Percentiles rank a stretch among this genome's conserved stretches.
These are phyloP conservation scores for Parnassius glacialis DNA, from an alignment of 2,888 invertebrate species.

Conservation along the genomic window DNA sequence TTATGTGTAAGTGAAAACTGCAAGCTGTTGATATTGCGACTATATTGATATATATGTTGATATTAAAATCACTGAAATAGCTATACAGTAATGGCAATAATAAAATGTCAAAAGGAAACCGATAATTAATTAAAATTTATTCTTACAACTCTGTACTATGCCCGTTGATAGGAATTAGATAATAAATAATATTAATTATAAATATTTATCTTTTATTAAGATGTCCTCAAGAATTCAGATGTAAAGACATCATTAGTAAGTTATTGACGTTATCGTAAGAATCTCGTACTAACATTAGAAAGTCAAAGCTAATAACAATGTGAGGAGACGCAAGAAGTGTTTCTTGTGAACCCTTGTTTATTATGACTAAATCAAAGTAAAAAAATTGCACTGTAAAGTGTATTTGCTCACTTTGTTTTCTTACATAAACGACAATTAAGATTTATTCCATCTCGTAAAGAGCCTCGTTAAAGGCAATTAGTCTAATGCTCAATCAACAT, in stretches of 20 bases:
- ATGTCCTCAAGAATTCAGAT: neutral
- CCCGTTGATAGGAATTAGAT: constrained; percentile 77
- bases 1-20: constrained; percentile 36
- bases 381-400: too few species aligned
- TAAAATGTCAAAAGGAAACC: constrained; percentile 54
- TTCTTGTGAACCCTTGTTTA: too few species aligned
- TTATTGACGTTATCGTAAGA: neutral
- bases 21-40: constrained; percentile 41
- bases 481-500: too few species aligned
- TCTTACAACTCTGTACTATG: constrained; percentile 77
- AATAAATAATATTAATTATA: constrained; percentile 79
- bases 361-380: too few species aligned
- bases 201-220: constrained; percentile 34
- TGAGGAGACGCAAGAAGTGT: too few species aligned
- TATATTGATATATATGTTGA: constrained; percentile 37
- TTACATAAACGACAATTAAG: too few species aligned
- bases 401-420: too few species aligned
- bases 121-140: constrained; percentile 59
- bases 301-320: too few species aligned
- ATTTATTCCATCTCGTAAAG: too few species aligned
- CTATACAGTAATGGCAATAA: constrained; percentile 50
- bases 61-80: constrained; percentile 37
- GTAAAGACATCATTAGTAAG: neutral
- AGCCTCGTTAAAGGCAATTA: too few species aligned
- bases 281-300: too few species aligned